phyloP scores from a whole-genome alignment of 2,888 invertebrate genomes.

The Dasysyrphus tricinctus region DNA sequence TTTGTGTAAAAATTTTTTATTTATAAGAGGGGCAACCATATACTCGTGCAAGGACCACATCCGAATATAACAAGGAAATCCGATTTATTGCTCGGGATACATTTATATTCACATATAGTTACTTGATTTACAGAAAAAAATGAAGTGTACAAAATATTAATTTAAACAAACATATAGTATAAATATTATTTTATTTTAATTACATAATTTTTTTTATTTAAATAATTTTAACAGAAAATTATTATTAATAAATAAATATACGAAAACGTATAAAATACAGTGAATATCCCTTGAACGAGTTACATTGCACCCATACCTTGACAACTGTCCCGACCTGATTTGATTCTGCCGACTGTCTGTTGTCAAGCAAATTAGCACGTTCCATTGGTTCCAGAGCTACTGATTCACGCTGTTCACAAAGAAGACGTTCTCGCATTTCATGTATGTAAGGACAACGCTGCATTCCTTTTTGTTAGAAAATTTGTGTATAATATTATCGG shows the following conservation, averaged over 20 bases:
- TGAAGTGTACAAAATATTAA: conserved; percentile 9
- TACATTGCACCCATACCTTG: conserved; percentile 87
- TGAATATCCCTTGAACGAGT: conserved; percentile 82
- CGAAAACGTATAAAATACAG: not conserved
- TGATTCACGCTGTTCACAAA: conserved; percentile 89
- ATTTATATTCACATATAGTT: conserved; percentile 42
- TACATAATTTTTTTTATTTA: conserved; percentile 1
- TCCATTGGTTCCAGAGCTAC: conserved; percentile 87
- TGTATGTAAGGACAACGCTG: conserved; percentile 94
- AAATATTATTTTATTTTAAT: conserved; percentile 3
- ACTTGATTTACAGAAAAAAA: conserved; percentile 38
- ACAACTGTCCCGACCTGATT: conserved; percentile 94
- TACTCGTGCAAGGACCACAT: conserved; percentile 83
- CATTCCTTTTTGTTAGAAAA: conserved; percentile 80
- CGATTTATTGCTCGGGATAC: conserved; percentile 39
- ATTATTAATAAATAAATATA: not conserved
- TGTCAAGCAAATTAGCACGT: conserved; percentile 84
- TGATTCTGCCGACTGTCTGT: conserved; percentile 85
- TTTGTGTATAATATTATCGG: conserved; percentile 42
- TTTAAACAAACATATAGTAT: not conserved
- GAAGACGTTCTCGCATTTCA: conserved; percentile 96
- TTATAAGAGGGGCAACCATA: conserved; percentile 81
- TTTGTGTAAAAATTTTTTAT: conserved; percentile 30
- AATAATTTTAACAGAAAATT: conserved; percentile 6
- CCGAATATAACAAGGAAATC: conserved; percentile 62